Percentiles rank a stretch among this genome's conserved stretches.
These are phyloP conservation scores for Verasper variegatus DNA, from an alignment of 2,113 vertebrate species.

Conservation along the genomic window DNA sequence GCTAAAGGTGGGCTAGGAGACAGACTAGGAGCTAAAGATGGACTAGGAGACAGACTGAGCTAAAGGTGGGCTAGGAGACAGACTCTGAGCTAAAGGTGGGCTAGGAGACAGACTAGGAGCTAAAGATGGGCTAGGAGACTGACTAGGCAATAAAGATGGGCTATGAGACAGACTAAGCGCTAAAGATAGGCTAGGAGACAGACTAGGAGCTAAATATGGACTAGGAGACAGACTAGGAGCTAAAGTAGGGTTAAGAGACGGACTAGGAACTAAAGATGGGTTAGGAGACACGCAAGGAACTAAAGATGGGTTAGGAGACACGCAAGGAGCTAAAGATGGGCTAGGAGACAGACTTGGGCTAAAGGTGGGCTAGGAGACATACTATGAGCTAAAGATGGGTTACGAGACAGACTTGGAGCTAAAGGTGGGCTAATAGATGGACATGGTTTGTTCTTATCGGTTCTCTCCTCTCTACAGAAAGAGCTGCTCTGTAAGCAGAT, in stretches of 20 bases:
- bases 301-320: not conserved
- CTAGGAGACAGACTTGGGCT: no score
- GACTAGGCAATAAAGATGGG: not conserved
- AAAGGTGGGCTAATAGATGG: no score
- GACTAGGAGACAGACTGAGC: no score
- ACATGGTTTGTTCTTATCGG: not conserved
- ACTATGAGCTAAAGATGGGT: no score
- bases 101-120: not conserved
- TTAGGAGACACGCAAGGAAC: not conserved
- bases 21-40: no score
- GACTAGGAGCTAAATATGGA: no score
- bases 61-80: no score
- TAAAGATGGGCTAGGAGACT: not conserved
- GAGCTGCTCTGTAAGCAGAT: constrained; percentile 88
- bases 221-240: no score
- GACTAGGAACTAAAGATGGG: not conserved
- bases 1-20: not conserved
- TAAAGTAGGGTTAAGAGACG: not conserved
- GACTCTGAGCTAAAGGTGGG: no score
- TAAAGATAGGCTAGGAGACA: not conserved
- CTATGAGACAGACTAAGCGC: not conserved
- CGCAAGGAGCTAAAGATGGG: not conserved
- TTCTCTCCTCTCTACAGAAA: constrained; percentile 80
- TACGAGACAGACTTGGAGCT: no score
- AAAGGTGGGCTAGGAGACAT: no score